Evolutionary conservation across 2,888 invertebrate species (phyloP), one percentile per base, ranked within the genome.

Genomic region (Aphidoletes aphidimyza): DNA sequence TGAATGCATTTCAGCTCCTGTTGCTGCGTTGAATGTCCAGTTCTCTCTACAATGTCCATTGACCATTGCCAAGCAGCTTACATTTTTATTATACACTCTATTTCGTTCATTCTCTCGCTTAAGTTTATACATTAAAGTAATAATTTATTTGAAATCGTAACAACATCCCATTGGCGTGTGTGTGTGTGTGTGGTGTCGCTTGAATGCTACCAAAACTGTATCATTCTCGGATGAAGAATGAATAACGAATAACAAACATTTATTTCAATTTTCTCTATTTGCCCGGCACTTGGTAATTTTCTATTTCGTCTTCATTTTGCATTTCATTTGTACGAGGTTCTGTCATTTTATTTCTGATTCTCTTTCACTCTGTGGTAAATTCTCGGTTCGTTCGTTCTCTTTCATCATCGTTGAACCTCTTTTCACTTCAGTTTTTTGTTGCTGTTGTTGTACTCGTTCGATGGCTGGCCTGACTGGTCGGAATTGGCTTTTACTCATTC

Each of bases 191-290:
- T n/a, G n/a, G n/a, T n/a, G n/a, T 54, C 54, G 54, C 22, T 54
- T 30, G 30, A 9, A 14, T 5, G 22, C 26, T 3, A 54, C 54
- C 26, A 26, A 30, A 69, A 69, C 14, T 69, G 69, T 69, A 69
- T 69, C 69, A 69, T 30, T 69, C 69, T 5, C n/a, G n/a, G n/a
- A n/a, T n/a, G n/a, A n/a, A n/a, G n/a, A n/a, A n/a, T n/a, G n/a
- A n/a, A n/a, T 30, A 69, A 69, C 30, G 69, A 30, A 34, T 69
- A 69, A 14, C 69, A 69, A 69, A 69, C 69, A 69, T 69, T 69
- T 69, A 69, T 69, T 69, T 69, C 69, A 69, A 69, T 69, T 69
- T 69, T 69, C 69, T 69, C 2, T 69, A 69, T 69, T 69, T 69
- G 69, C n/a, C 69, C 30, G 17, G 69, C 30, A 69, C 69, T 69